A percentile compares a stretch with the other conserved stretches of the same genome.
phyloP scores from a whole-genome alignment of 2,888 invertebrate genomes.

The Drosophila ezoana region DNA sequence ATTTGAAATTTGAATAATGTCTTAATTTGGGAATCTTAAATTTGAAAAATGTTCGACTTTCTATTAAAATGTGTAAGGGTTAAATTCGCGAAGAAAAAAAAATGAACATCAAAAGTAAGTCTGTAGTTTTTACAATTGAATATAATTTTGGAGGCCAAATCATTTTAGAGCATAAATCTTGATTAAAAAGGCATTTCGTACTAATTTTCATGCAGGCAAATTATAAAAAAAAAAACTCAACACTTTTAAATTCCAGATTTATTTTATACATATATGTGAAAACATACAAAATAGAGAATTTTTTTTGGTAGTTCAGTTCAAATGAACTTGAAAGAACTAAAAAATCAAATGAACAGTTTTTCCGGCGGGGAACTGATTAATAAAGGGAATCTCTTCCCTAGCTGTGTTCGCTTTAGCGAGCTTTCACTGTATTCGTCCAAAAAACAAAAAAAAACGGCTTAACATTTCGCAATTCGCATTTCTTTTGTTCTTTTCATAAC shows the following conservation, averaged over 20 bases:
- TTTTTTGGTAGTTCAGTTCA: too few species aligned
- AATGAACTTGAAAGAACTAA: too few species aligned
- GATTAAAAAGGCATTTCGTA: conserved; percentile 20
- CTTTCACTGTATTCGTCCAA: neutral
- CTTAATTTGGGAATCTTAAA: conserved; percentile 7
- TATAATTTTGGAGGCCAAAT: conserved; percentile 2
- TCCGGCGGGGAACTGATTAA: too few species aligned
- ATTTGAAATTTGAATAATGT: conserved; percentile 2
- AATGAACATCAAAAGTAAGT: conserved; percentile 9
- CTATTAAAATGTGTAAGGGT: neutral
- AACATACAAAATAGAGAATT: too few species aligned
- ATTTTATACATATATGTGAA: too few species aligned
- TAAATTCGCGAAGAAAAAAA: conserved; percentile 4
- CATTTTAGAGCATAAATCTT: conserved; percentile 5
- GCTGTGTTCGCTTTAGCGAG: neutral
- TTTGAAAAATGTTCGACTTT: neutral
- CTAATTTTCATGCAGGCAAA: conserved; percentile 2
- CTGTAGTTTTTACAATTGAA: conserved; percentile 4
- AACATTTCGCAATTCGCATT: conserved; percentile 30
- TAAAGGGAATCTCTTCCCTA: neutral
- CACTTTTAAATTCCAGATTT: too few species aligned
- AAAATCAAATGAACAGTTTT: too few species aligned
- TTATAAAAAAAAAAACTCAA: neutral
- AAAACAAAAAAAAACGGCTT: neutral
- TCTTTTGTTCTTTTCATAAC: conserved; percentile 30